Percentiles rank a stretch among this genome's conserved stretches.
These are phyloP conservation scores for Crocuta crocuta DNA, from an alignment of 2,113 vertebrate species.

Conservation along the genomic window DNA sequence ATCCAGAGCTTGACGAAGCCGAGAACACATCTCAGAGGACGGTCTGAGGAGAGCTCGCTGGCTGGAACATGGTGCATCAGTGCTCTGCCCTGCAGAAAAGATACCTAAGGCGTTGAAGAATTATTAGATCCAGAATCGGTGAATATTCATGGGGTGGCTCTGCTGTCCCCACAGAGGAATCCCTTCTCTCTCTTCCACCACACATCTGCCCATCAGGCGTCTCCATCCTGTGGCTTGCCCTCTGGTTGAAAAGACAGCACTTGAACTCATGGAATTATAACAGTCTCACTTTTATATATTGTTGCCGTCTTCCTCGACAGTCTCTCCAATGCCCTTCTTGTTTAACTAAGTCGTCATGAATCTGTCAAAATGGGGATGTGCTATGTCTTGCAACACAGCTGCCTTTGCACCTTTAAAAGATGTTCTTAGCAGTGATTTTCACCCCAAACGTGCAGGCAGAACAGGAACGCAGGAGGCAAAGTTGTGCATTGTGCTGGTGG, in stretches of 20 bases:
- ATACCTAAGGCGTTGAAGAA: background rate
- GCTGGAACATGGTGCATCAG: background rate
- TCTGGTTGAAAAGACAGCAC: background rate
- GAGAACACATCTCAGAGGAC: rapidly evolving
- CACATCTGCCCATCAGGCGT: background rate
- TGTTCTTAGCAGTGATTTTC: background rate
- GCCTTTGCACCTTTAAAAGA: background rate
- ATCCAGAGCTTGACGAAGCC: background rate
- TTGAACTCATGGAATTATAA: background rate
- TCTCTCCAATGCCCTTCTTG: background rate
- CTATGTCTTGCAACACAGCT: background rate
- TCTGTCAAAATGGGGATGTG: background rate
- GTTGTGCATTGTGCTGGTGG: rapidly evolving
- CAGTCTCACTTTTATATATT: background rate
- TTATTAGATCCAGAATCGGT: rapidly evolving
- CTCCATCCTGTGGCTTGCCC: rapidly evolving
- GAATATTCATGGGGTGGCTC: background rate
- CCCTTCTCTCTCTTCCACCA: background rate
- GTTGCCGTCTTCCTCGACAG: background rate
- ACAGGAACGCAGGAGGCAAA: too few species aligned
- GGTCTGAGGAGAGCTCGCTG: background rate
- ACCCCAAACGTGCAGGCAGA: background rate
- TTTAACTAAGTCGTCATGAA: background rate
- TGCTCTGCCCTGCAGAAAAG: too few species aligned
- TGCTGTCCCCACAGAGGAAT: background rate